A percentile compares a stretch with the other conserved stretches of the same genome.
Evolutionary conservation across 2,113 vertebrate genomes (phyloP).

Genomic region (Zingel zingel): DNA sequence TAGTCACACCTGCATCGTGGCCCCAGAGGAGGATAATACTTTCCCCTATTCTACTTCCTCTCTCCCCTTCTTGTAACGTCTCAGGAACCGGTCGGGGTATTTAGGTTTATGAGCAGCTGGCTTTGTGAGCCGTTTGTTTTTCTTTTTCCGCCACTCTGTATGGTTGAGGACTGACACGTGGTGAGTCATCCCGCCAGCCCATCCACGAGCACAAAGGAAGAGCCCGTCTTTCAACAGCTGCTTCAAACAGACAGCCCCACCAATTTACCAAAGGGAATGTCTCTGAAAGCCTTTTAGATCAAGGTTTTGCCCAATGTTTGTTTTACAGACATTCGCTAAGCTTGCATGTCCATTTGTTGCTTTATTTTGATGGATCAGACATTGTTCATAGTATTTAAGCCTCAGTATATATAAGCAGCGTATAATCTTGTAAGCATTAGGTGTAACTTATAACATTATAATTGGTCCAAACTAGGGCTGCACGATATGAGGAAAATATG

Average conservation of each 20-base stretch:
- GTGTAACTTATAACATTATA: conserved; percentile 20
- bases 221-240: conserved; percentile 75
- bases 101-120: conserved; percentile 52
- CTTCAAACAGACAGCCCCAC: conserved; percentile 61
- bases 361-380: conserved; percentile 46
- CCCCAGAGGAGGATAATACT: conserved; percentile 35
- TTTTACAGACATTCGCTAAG: conserved; percentile 61
- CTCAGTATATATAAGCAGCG: conserved; percentile 2
- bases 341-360: conserved; percentile 44
- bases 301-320: conserved; percentile 53
- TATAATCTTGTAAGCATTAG: conserved; percentile 24
- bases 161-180: conserved; percentile 65
- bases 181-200: conserved; percentile 70
- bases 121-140: conserved; percentile 67
- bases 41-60: conserved; percentile 45
- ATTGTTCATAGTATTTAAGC: conserved; percentile 9
- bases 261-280: conserved; percentile 61
- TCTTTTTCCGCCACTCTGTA: conserved; percentile 46
- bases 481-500: too few relatives aligned
- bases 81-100: conserved; percentile 44
- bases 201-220: conserved; percentile 71
- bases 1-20: conserved; percentile 63
- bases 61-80: conserved; percentile 37
- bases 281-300: conserved; percentile 63
- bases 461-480: neutral